These are phyloP conservation scores for Polyploca ridens DNA, from an alignment of 2,888 invertebrate genomes.

Conservation along the genomic window DNA sequence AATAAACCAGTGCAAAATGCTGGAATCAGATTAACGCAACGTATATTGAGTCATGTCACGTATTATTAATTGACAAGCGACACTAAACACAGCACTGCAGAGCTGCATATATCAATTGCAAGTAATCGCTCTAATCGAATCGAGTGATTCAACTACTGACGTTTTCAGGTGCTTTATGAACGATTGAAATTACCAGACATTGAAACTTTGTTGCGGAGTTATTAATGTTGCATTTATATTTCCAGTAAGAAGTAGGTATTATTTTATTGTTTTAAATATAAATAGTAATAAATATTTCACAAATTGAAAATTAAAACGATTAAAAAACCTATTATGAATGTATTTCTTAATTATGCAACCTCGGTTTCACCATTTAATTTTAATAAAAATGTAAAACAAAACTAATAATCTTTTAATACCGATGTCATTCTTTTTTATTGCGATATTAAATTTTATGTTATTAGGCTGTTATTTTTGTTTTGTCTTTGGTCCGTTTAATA, in stretches of 20 bases:
- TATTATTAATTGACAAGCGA: slow-evolving; percentile 8
- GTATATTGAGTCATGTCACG: neutral
- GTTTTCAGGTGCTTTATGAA: neutral
- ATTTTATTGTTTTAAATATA: neutral
- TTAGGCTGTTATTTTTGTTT: slow-evolving; percentile 13
- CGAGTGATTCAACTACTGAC: slow-evolving; percentile 11
- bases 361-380: slow-evolving; percentile 9
- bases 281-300: neutral
- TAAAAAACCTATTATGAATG: neutral
- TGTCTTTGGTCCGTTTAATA: slow-evolving; percentile 17
- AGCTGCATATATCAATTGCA: slow-evolving; percentile 10
- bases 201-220: neutral
- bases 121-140: slow-evolving; percentile 8
- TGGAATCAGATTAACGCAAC: neutral
- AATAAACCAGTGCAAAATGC: slow-evolving; percentile 1
- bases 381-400: slow-evolving; percentile 13
- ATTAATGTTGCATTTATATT: neutral
- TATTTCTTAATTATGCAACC: neutral
- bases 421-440: slow-evolving; percentile 9
- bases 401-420: slow-evolving; percentile 8
- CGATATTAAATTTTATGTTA: slow-evolving; percentile 12
- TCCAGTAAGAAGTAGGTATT: neutral
- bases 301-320: neutral
- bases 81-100: slow-evolving; percentile 9
- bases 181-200: neutral